Evolutionary conservation across 1,140 invertebrate species (phyloP).

Genomic region (Aphidius gifuensis): DNA sequence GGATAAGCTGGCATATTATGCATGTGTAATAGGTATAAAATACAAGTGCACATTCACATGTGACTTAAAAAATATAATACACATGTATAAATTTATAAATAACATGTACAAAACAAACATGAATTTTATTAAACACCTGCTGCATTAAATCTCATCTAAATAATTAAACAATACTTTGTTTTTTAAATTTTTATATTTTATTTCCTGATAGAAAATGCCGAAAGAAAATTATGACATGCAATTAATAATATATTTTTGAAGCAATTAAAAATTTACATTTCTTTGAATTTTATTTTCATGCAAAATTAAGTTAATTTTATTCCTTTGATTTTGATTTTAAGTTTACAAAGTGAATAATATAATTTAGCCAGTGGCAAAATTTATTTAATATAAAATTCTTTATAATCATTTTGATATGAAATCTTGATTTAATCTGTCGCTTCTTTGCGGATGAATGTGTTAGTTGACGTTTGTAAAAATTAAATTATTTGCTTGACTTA

Average conservation of each 20-base stretch:
- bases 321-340: not conserved
- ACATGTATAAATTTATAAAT: not conserved
- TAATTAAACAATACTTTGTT: not conserved
- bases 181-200: too few species aligned
- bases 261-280: constrained; percentile 56
- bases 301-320: not conserved
- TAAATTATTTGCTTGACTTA: too few species aligned
- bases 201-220: not conserved
- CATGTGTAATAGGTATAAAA: too few species aligned
- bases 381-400: constrained; percentile 39
- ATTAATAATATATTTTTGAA: constrained; percentile 55
- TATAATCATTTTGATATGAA: constrained; percentile 47
- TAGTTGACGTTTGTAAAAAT: too few species aligned
- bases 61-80: too few species aligned
- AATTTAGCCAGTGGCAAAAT: too few species aligned
- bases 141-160: constrained; percentile 3
- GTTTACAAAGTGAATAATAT: too few species aligned
- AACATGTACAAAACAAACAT: not conserved
- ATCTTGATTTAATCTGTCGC: constrained; percentile 48
- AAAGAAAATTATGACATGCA: constrained; percentile 52
- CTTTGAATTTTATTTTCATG: constrained; percentile 41
- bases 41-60: too few species aligned
- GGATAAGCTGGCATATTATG: too few species aligned
- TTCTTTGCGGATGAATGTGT: constrained; percentile 14
- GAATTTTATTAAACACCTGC: constrained; percentile 3